These are phyloP conservation scores for Stegastes partitus DNA, from an alignment of 2,113 vertebrate genomes.

Conservation along the genomic window DNA sequence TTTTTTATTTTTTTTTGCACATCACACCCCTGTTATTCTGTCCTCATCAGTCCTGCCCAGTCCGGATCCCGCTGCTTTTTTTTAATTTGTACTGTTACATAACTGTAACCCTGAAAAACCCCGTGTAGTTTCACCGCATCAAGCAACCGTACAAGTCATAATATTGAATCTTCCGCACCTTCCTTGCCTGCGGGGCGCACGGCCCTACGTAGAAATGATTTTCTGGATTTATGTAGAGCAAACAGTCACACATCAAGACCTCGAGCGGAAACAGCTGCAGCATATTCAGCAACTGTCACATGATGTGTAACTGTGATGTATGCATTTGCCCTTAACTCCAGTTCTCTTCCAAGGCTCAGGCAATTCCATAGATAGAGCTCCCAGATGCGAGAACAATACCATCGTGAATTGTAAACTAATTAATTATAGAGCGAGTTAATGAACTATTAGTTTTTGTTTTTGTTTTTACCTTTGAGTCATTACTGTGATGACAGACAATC, in stretches of 20 bases:
- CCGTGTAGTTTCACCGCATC: background rate
- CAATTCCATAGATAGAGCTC: background rate
- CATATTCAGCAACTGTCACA: conserved; percentile 11
- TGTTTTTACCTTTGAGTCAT: background rate
- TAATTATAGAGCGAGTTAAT: no score
- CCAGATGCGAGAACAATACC: background rate
- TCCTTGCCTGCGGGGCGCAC: background rate
- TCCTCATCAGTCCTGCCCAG: background rate
- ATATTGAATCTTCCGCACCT: background rate
- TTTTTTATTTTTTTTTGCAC: background rate
- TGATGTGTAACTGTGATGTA: background rate
- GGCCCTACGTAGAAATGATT: background rate
- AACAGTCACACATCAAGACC: conserved; percentile 1
- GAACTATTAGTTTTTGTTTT: background rate
- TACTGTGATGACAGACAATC: conserved; percentile 7
- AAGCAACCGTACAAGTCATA: conserved; percentile 8
- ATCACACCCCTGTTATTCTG: conserved; percentile 7
- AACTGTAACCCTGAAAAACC: background rate
- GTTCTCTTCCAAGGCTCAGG: background rate
- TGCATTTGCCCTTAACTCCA: background rate
- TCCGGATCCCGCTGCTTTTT: background rate
- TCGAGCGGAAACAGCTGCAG: background rate
- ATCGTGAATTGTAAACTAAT: background rate
- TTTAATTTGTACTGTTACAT: conserved; percentile 17
- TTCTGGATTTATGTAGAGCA: conserved; percentile 32